phyloP scores from a whole-genome alignment of 2,797 vertebrate species.

The Bradypodion pumilum region DNA sequence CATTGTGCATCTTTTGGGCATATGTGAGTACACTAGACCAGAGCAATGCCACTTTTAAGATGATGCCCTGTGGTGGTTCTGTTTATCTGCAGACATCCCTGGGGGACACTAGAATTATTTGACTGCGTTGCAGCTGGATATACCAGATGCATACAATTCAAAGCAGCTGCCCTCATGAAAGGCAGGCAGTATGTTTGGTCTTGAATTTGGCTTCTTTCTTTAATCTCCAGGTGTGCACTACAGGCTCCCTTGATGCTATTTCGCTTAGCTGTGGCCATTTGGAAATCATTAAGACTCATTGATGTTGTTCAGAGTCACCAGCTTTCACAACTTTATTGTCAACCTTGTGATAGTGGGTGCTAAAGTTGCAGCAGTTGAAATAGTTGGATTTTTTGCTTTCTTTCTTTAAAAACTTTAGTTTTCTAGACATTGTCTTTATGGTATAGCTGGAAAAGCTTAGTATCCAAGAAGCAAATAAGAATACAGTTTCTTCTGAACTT shows the following conservation, averaged over 20 bases:
- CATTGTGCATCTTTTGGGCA: background rate
- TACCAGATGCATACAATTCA: conserved; percentile 7
- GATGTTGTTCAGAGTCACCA: conserved; percentile 18
- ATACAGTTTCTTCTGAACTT: background rate
- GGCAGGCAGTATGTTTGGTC: conserved; percentile 1
- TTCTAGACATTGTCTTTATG: background rate
- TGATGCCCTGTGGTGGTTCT: background rate
- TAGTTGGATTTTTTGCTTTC: background rate
- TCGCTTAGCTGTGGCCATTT: background rate
- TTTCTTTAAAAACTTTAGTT: background rate
- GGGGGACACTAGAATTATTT: background rate
- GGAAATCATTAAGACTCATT: background rate
- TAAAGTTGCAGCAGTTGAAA: conserved; percentile 20
- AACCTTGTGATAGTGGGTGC: conserved; percentile 3
- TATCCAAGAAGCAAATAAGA: background rate
- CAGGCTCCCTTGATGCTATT: background rate
- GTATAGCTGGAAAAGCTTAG: background rate
- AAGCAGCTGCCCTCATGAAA: conserved; percentile 13
- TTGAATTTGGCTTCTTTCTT: conserved; percentile 24
- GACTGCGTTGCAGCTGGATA: background rate
- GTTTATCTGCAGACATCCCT: background rate
- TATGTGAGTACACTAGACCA: background rate
- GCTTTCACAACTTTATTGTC: conserved; percentile 25
- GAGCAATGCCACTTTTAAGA: background rate
- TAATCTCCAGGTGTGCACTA: conserved; percentile 17